Base-by-base conservation (phyloP, 2,888 invertebrate genomes). In the Tipula confusa region DNA sequence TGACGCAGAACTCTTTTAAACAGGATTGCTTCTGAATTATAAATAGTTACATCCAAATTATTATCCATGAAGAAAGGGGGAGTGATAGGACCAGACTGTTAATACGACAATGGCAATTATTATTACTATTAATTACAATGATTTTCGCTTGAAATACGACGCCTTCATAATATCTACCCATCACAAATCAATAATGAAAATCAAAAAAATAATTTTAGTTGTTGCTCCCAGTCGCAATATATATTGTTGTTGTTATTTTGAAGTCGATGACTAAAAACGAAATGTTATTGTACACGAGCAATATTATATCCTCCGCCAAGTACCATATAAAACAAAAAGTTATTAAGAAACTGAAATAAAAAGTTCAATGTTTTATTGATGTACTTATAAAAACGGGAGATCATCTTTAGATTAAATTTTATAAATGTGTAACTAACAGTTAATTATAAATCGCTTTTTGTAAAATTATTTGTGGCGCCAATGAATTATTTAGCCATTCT, bases 331-430 rank as follows among this genome's bases (percentile, higher is more conserved):
- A 24, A 64, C 9, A 24, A 64, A 64, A 9, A 64, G 13, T 33
- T 18, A 38, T 24, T 64, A 64, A 18, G 24, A 64, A 9, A 64
- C 9, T 64, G 24, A 43, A 43, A 15, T 43, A 15, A n/a, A n/a
- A 43, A 64, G 64, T 64, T 64, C 64, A 64, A 64, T 64, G 64
- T 24, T 24, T 64, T 64, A 48, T 48, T 48, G 48, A 48, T 48
- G n/a, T 48, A 9, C 48, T 9, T 13, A 6, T 2, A 48, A 48
- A 5, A 6, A 48, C n/a, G n/a, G n/a, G n/a, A n/a, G n/a, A n/a
- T n/a, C n/a, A n/a, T n/a, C n/a, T n/a, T n/a, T n/a, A n/a, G n/a
- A n/a, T n/a, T n/a, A 48, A 18, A 48, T 6, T 1, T 18, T 18
- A 48, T 38, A 38, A 13, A 38, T 13, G 4, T 13, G 7, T 48